Conservation (phyloP, 2,797 vertebrate species). For the Peromyscus nudipes region DNA sequence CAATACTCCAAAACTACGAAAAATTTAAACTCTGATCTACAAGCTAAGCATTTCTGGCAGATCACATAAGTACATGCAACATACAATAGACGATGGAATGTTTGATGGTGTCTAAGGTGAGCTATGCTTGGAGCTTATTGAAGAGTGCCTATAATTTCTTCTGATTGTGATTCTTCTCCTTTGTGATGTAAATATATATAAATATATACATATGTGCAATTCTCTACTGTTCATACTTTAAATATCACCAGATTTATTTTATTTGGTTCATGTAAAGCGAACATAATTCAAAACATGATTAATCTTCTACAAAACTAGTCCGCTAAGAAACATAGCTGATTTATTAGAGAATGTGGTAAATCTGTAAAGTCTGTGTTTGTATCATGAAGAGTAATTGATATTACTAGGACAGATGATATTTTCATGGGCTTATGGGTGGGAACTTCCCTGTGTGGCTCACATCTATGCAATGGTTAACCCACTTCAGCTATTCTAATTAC, state of each 20-base stretch:
- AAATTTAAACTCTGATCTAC: not conserved
- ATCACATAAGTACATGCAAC: not conserved
- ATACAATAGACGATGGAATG: not conserved
- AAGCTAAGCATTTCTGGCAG: not conserved
- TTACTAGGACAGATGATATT: not conserved
- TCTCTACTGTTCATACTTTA: not conserved
- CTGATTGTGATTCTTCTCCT: not conserved
- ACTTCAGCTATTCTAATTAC: not conserved
- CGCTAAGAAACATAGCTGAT: not conserved
- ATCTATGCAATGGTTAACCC: not conserved
- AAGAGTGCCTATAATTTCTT: not conserved
- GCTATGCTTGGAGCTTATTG: slow-evolving; percentile 18
- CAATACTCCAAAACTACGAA: not conserved
- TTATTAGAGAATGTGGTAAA: not conserved
- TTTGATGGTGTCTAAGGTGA: not conserved
- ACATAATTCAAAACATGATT: slow-evolving; percentile 3
- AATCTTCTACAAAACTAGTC: not conserved
- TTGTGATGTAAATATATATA: not conserved
- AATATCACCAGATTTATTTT: slow-evolving; percentile 25
- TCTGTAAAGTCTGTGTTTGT: slow-evolving; percentile 29
- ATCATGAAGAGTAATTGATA: slow-evolving; percentile 15
- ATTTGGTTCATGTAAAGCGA: slow-evolving; percentile 37
- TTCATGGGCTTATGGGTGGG: not conserved
- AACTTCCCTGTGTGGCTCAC: not conserved
- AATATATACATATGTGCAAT: not conserved